Percentiles rank a stretch among this genome's conserved stretches.
Conservation (phyloP, 2,113 vertebrate species). For the Cebus imitator region DNA sequence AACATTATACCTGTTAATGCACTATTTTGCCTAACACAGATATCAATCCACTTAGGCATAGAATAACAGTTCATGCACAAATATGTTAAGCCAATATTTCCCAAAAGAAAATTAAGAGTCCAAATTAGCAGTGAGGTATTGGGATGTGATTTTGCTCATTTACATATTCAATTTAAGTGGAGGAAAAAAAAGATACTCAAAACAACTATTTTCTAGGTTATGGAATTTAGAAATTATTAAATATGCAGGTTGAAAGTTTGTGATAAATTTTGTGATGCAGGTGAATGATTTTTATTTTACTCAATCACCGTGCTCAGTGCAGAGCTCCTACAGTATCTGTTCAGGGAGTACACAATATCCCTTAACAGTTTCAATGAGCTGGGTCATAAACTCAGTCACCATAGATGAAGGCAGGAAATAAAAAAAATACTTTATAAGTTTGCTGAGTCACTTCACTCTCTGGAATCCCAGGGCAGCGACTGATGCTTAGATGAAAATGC, state of each 20-base stretch:
- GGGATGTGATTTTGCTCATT: neutral
- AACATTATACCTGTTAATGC: neutral
- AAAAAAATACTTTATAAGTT: neutral
- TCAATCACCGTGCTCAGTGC: neutral
- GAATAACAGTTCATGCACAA: neutral
- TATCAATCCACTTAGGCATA: neutral
- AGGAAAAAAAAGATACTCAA: neutral
- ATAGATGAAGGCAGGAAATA: slow-evolving; percentile 13
- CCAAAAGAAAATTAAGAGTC: neutral
- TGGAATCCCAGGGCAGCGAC: neutral
- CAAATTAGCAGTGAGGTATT: neutral
- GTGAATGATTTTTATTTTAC: slow-evolving; percentile 42
- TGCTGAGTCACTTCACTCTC: neutral
- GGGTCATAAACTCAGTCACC: slow-evolving; percentile 39
- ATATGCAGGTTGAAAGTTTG: neutral
- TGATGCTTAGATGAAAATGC: neutral
- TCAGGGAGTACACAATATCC: neutral
- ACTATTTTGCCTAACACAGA: neutral
- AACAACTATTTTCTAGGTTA: neutral
- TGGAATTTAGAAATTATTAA: neutral
- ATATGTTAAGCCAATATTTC: neutral
- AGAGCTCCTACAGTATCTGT: neutral
- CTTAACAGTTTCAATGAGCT: slow-evolving; percentile 33
- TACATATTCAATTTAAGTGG: neutral
- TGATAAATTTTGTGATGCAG: neutral